These are phyloP conservation scores for Apoda limacodes DNA, from an alignment of 2,888 invertebrate genomes.

Conservation along the genomic window DNA sequence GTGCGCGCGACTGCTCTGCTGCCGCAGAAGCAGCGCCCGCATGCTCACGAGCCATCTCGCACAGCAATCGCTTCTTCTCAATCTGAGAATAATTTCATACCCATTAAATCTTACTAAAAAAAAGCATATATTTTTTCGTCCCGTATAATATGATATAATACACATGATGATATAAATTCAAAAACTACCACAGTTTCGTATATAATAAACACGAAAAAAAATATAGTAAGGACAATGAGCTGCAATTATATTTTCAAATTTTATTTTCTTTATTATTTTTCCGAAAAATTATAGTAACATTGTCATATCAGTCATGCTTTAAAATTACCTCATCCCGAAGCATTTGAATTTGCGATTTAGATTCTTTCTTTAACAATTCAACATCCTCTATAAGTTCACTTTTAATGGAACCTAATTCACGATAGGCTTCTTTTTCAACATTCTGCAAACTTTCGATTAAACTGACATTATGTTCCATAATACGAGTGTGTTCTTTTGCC, in stretches of 20 bases:
- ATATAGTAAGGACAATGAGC: neutral
- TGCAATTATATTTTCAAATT: neutral
- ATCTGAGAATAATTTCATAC: no score
- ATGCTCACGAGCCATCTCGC: constrained; percentile 47
- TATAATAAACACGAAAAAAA: neutral
- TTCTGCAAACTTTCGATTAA: constrained; percentile 58
- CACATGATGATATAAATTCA: no score
- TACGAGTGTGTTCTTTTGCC: constrained; percentile 55
- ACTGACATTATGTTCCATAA: constrained; percentile 61
- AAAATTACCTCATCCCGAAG: constrained; percentile 49
- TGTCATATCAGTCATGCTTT: no score
- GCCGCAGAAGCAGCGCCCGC: constrained; percentile 50
- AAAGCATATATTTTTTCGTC: no score
- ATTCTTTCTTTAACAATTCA: constrained; percentile 53
- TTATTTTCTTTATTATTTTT: no score
- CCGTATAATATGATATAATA: no score
- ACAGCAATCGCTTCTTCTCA: constrained; percentile 45
- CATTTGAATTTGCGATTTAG: constrained; percentile 47
- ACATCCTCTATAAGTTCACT: constrained; percentile 60
- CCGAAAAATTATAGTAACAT: neutral
- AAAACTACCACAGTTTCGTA: neutral
- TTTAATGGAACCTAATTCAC: constrained; percentile 56
- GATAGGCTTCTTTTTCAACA: constrained; percentile 59
- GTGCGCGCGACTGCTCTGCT: constrained; percentile 47
- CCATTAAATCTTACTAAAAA: no score